Evolutionary conservation across 1,140 invertebrate species (phyloP).

Genomic region (Sitobion miscanthi): DNA sequence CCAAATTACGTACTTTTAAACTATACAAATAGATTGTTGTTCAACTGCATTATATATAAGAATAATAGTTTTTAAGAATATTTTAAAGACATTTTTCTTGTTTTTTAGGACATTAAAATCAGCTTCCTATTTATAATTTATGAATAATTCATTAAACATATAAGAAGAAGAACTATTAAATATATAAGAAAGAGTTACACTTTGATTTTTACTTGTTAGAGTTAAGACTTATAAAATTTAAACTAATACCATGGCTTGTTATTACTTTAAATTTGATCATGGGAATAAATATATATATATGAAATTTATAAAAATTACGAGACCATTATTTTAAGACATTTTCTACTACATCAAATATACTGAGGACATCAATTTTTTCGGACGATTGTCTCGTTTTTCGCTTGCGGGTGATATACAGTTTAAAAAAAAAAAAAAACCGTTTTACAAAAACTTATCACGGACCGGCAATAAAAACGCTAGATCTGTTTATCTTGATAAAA

Average conservation of each 20-base stretch:
- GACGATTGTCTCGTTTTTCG: slow-evolving; percentile 47
- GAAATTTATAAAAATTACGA: neutral
- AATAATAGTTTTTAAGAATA: neutral
- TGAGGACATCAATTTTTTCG: slow-evolving; percentile 39
- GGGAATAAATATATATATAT: neutral
- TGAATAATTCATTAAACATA: neutral
- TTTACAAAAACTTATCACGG: slow-evolving; percentile 57
- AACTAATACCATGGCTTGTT: neutral
- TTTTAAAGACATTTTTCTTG: neutral
- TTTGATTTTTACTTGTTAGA: neutral
- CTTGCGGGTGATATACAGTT: slow-evolving; percentile 42
- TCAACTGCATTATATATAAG: neutral
- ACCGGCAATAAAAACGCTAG: slow-evolving; percentile 56
- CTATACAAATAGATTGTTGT: neutral
- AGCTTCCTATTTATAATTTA: neutral
- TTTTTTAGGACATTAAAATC: neutral
- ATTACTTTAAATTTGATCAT: neutral
- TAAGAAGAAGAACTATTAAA: neutral
- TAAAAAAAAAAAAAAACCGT: slow-evolving; percentile 5
- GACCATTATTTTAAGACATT: neutral
- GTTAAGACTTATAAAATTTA: neutral
- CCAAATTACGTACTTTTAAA: neutral
- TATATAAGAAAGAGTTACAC: neutral
- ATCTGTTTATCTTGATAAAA: slow-evolving; percentile 57
- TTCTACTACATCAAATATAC: neutral